These are phyloP conservation scores for Lethrus apterus DNA, from an alignment of 1,140 invertebrate genomes.

Conservation along the genomic window DNA sequence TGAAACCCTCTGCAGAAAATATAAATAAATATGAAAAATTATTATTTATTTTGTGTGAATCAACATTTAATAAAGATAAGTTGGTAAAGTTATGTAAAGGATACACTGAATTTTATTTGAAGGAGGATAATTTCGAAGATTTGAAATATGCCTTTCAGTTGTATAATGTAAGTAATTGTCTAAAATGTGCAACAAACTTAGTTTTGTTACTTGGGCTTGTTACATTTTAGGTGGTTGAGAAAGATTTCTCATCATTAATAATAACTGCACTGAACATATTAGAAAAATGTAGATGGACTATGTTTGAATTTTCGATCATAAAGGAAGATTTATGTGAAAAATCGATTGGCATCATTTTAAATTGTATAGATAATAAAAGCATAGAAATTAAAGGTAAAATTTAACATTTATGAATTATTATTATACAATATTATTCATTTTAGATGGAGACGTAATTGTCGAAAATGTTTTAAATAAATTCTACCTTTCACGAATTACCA, in stretches of 20 bases:
- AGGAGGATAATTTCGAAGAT: conserved; percentile 17
- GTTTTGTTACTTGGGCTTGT: too few relatives aligned
- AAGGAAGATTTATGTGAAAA: conserved; percentile 14
- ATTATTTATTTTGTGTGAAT: conserved; percentile 10
- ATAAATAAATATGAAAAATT: conserved; percentile 25
- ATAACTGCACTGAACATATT: not conserved
- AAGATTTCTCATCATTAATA: too few relatives aligned
- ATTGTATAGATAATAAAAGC: conserved; percentile 5
- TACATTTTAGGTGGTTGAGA: too few relatives aligned
- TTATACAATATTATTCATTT: conserved; percentile 13
- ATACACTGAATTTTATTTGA: conserved; percentile 7
- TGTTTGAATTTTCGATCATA: conserved; percentile 12
- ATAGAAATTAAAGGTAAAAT: not conserved
- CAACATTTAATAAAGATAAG: too few relatives aligned
- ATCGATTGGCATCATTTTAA: conserved; percentile 5
- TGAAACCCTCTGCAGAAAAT: conserved; percentile 20
- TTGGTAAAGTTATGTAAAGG: too few relatives aligned
- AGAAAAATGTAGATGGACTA: conserved; percentile 15
- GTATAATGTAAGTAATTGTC: conserved; percentile 23
- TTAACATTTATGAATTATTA: conserved; percentile 10
- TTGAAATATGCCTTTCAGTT: conserved; percentile 21
- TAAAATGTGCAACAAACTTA: too few relatives aligned
- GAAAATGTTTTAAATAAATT: conserved; percentile 17
- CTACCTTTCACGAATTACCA: conserved; percentile 8
- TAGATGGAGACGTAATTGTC: conserved; percentile 8